Base-by-base conservation (phyloP, 2,888 invertebrate genomes). In the Diploptera punctata region DNA sequence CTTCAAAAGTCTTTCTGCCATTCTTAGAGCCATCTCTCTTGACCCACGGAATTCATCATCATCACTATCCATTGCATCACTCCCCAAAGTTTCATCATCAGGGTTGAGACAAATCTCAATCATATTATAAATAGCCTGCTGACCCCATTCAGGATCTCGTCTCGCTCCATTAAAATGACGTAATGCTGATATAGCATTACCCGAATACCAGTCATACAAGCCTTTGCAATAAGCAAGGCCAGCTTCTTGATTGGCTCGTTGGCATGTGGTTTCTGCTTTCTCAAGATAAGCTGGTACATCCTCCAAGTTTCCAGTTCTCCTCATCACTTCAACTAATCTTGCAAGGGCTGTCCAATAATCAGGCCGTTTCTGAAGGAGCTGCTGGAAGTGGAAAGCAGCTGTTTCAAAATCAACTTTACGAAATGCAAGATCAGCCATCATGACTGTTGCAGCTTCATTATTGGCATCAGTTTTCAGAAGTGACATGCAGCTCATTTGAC, bases 391-490 rank as follows among this genome's bases (percentile, higher is more conserved):
- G 77, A 92, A 92, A 61, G 93, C 91, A 0, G 99, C 97, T 60
- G 93, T 91, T 79, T 97, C 94, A 78, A 97, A 93, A 80, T 99
- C 98, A 78, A 95, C 93, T 84, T 93, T 93, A 77, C 93, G 85
- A 81, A 98, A 98, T 73, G 97, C 95, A 43, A 98, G 87, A 82
- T 99, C 98, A 0, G 98, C 98, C 91, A 98, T 92, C 92, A 98
- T 94, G 52, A 99, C 92, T 0, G 95, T 94, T 0, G 98, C 98
- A 0, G 93, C 90, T 81, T 98, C 97, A 81, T 97, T 96, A 78
- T 95, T 94, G 1, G 92, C 90, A 80, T 98, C 96, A 1, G 92
- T 86, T 78, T 91, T 92, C 65, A 98, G 84, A 29, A 98, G 86
- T 10, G 91, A 87, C 67, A 91, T 88, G 79, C 98, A 97, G 0